phyloP scores from a whole-genome alignment of 2,888 invertebrate genomes.

The Cosmia trapezina region DNA sequence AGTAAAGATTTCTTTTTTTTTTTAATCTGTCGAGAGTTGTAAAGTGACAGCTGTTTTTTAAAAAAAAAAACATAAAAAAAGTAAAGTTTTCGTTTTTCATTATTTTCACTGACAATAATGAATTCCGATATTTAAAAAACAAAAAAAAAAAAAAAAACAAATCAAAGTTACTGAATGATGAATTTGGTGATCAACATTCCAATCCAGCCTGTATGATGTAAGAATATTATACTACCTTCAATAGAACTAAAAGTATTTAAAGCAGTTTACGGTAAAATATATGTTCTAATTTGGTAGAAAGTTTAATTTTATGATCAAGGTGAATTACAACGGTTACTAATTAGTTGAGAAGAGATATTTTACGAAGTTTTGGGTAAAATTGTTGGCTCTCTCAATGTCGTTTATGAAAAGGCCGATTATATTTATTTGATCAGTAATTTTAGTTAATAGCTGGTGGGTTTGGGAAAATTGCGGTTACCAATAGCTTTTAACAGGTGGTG shows the following conservation, averaged over 20 bases:
- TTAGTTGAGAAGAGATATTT: conserved; percentile 50
- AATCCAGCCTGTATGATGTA: background rate
- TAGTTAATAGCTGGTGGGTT: conserved; percentile 1
- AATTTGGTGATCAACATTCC: background rate
- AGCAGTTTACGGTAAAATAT: conserved; percentile 38
- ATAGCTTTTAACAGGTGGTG: background rate
- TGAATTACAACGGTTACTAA: conserved; percentile 46
- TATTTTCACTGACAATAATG: background rate
- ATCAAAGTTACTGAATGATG: too few relatives aligned
- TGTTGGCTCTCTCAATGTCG: conserved; percentile 1
- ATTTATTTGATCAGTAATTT: conserved; percentile 44
- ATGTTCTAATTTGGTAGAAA: conserved; percentile 50
- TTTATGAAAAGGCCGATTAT: conserved; percentile 33
- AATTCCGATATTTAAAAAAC: background rate
- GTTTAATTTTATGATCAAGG: conserved; percentile 57
- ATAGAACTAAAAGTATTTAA: conserved; percentile 40
- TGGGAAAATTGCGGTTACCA: background rate
- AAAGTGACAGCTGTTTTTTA: too few relatives aligned
- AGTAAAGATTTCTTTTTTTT: too few relatives aligned
- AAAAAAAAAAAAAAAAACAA: too few relatives aligned
- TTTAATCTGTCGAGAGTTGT: too few relatives aligned
- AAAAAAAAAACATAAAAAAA: too few relatives aligned
- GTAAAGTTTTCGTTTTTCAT: background rate
- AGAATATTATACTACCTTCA: conserved; percentile 30
- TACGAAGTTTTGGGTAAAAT: conserved; percentile 40